A percentile compares a stretch with the other conserved stretches of the same genome.
Conservation (phyloP, 2,797 vertebrate genomes). For the Fratercula arctica region DNA sequence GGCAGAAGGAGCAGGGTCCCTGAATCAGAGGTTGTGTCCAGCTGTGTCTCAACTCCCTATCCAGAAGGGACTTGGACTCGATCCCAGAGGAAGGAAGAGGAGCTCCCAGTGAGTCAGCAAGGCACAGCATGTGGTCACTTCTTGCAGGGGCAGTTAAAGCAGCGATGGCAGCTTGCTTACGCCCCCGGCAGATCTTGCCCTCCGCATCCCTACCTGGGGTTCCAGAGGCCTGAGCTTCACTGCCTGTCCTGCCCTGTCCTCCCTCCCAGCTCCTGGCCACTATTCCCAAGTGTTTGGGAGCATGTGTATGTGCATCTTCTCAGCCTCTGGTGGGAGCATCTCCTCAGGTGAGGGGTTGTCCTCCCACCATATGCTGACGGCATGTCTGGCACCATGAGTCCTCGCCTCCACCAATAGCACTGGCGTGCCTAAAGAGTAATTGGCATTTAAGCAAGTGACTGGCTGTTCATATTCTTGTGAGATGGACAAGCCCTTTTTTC, state of each 20-base stretch:
- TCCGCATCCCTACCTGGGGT: not conserved
- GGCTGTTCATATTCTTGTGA: rapidly evolving
- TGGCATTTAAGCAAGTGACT: not conserved
- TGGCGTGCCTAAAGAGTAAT: not conserved
- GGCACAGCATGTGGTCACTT: rapidly evolving
- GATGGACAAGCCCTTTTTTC: not conserved
- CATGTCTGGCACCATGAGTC: rapidly evolving
- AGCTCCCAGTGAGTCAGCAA: not conserved
- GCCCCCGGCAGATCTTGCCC: rapidly evolving
- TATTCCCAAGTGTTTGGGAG: not conserved
- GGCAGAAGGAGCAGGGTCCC: not conserved
- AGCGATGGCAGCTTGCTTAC: not conserved
- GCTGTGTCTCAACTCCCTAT: not conserved
- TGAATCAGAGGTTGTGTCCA: not conserved
- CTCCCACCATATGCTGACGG: rapidly evolving
- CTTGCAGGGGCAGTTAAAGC: not conserved
- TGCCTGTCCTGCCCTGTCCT: not conserved
- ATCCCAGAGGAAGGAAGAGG: not conserved
- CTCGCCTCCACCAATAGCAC: not conserved
- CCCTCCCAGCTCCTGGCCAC: not conserved
- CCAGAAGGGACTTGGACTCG: not conserved
- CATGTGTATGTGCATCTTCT: not conserved
- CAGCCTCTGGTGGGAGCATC: not conserved
- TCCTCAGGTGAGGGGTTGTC: not conserved
- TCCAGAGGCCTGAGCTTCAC: rapidly evolving